Conservation (phyloP, 2,888 invertebrate species). For the Nymphalis c-album region DNA sequence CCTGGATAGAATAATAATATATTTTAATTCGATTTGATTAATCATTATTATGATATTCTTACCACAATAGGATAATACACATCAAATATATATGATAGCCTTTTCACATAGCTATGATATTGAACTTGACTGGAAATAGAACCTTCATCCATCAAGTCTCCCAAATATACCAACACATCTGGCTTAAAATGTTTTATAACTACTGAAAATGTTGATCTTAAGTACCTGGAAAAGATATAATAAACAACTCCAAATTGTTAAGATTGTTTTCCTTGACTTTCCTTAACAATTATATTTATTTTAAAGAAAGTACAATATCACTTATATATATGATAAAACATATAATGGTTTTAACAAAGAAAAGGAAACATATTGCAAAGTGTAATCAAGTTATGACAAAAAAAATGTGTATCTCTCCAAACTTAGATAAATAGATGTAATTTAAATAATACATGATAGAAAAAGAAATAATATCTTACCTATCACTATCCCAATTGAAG, state of each 20-base stretch:
- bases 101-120: conserved; percentile 87
- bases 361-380: too few species aligned
- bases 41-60: conserved; percentile 36
- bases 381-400: too few species aligned
- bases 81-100: conserved; percentile 82
- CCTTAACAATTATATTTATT: too few species aligned
- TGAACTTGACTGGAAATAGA: conserved; percentile 87
- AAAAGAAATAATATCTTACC: conserved; percentile 76
- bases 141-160: conserved; percentile 98
- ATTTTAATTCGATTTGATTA: too few species aligned
- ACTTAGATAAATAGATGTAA: too few species aligned
- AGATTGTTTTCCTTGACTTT: not conserved
- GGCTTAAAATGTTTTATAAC: conserved; percentile 88
- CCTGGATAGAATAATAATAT: too few species aligned
- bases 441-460: not conserved
- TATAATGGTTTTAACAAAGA: too few species aligned
- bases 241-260: not conserved
- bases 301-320: too few species aligned
- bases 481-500: conserved; percentile 93
- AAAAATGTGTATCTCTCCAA: too few species aligned
- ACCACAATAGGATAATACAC: conserved; percentile 58
- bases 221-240: conserved; percentile 82
- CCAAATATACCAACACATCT: conserved; percentile 93
- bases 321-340: too few species aligned
- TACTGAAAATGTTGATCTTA: conserved; percentile 88